Conservation (phyloP, 2,797 vertebrate species). For the Kryptolebias ocellatus region DNA sequence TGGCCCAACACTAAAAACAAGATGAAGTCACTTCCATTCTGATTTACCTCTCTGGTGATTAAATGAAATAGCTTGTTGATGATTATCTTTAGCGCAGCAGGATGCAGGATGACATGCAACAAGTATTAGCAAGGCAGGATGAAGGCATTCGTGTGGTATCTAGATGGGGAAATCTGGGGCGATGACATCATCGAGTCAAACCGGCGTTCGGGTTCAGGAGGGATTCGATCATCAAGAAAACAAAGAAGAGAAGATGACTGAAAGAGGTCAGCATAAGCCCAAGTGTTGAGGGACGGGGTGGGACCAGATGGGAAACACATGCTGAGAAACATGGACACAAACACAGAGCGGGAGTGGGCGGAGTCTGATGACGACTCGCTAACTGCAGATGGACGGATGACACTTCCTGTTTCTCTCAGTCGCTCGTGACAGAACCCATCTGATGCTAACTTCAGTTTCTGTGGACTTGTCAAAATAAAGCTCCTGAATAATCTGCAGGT, state of each 20-base stretch:
- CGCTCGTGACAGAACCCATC: neutral
- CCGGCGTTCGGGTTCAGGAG: conserved; percentile 15
- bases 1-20: neutral
- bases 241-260: conserved; percentile 18
- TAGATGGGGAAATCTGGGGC: neutral
- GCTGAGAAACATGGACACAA: conserved; percentile 38
- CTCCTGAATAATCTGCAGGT: neutral
- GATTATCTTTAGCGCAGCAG: conserved; percentile 35
- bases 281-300: conserved; percentile 65
- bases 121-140: conserved; percentile 11
- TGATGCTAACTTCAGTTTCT: neutral
- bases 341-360: conserved; percentile 24
- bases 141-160: conserved; percentile 45
- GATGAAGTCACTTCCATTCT: conserved; percentile 33
- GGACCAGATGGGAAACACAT: conserved; percentile 74
- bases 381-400: conserved; percentile 61
- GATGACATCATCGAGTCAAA: conserved; percentile 41
- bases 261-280: conserved; percentile 57
- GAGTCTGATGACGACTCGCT: conserved; percentile 69
- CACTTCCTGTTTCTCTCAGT: conserved; percentile 25
- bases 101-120: conserved; percentile 3
- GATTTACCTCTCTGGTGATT: conserved; percentile 19
- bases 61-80: conserved; percentile 13
- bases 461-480: conserved; percentile 36
- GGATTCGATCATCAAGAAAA: neutral